phyloP scores from a whole-genome alignment of 1,140 invertebrate species.

The Sitodiplosis mosellana region DNA sequence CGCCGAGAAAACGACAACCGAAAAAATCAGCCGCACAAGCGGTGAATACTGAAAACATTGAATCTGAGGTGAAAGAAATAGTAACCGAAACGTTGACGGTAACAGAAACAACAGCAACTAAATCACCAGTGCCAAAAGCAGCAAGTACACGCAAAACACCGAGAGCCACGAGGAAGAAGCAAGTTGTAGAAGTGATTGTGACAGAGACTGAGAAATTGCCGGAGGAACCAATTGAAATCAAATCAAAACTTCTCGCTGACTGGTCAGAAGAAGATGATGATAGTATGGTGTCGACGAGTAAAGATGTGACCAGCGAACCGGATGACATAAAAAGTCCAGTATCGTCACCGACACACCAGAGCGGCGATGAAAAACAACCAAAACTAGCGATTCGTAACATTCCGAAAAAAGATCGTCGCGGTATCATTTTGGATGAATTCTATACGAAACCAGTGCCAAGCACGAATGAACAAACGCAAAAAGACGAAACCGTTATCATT shows the following conservation, averaged over 20 bases:
- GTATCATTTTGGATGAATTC: conserved; percentile 14
- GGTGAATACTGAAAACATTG: no score
- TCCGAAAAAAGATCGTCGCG: conserved; percentile 22
- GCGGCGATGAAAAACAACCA: no score
- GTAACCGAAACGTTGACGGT: no score
- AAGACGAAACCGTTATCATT: not conserved
- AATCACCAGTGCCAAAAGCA: not conserved
- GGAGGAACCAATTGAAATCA: no score
- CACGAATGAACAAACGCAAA: conserved; percentile 4
- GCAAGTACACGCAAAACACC: not conserved
- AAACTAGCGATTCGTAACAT: conserved; percentile 10
- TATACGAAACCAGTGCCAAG: conserved; percentile 5
- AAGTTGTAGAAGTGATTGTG: not conserved
- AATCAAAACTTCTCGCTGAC: conserved; percentile 15
- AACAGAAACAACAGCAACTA: not conserved
- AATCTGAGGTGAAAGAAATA: no score
- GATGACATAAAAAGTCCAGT: conserved; percentile 7
- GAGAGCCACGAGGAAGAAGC: not conserved
- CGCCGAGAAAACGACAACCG: no score
- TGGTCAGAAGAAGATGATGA: conserved; percentile 22
- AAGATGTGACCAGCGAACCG: conserved; percentile 11
- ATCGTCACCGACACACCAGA: not conserved
- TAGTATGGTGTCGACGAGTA: conserved; percentile 16
- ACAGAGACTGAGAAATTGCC: not conserved
- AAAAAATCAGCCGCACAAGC: no score